These are phyloP conservation scores for Chaunax sp. DNA, from an alignment of 2,797 vertebrate genomes.

Conservation along the genomic window DNA sequence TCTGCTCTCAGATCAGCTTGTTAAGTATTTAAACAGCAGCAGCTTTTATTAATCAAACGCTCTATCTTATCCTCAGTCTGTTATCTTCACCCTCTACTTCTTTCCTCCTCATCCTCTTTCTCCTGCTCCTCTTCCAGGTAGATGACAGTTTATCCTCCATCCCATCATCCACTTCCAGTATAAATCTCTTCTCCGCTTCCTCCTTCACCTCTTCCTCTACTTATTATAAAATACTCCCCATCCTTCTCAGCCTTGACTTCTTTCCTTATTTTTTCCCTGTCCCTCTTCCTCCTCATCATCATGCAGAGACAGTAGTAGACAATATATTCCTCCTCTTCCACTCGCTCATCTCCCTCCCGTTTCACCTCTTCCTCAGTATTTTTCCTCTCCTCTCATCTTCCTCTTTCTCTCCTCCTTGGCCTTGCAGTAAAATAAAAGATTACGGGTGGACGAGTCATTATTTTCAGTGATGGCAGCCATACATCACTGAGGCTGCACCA, in stretches of 20 bases:
- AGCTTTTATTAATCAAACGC: slow-evolving; percentile 7
- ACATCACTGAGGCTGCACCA: slow-evolving; percentile 67
- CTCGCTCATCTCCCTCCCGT: slow-evolving; percentile 16
- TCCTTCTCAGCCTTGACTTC: background rate
- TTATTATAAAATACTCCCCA: background rate
- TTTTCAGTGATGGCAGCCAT: slow-evolving; percentile 76
- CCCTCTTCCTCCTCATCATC: slow-evolving; percentile 13
- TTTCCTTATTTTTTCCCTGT: too few species aligned
- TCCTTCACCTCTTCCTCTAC: background rate
- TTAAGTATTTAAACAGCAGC: slow-evolving; percentile 5
- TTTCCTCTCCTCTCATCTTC: background rate
- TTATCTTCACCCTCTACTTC: background rate
- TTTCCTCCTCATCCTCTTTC: slow-evolving; percentile 1
- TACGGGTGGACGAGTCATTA: slow-evolving; percentile 75
- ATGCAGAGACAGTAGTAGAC: slow-evolving; percentile 2
- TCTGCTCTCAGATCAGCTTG: slow-evolving; percentile 6
- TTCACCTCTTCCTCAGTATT: slow-evolving; percentile 8
- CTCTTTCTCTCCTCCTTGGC: slow-evolving; percentile 29
- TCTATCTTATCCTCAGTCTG: background rate
- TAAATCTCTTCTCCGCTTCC: background rate
- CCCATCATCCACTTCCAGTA: slow-evolving; percentile 18
- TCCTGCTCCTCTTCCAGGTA: background rate
- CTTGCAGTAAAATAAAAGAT: slow-evolving; percentile 77
- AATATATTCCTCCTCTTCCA: slow-evolving; percentile 5
- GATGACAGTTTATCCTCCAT: slow-evolving; percentile 15